Conservation (phyloP, 2,888 invertebrate genomes). For the Drosophila nigricruria region DNA sequence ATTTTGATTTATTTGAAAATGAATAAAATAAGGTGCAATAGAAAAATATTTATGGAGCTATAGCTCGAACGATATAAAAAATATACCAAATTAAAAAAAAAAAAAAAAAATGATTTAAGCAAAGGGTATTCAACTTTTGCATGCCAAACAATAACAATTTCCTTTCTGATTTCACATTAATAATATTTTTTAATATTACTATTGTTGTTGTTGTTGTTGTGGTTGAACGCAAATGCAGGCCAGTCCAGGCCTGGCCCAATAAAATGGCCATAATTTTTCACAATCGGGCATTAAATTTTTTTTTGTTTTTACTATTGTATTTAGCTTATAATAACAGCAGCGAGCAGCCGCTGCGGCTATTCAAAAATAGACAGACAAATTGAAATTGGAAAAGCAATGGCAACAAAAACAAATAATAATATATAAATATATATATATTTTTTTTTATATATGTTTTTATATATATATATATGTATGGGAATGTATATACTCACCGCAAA, state of each 20-base stretch:
- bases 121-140: not conserved
- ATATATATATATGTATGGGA: not conserved
- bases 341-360: constrained; percentile 11
- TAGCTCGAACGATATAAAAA: no score
- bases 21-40: no score
- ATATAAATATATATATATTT: constrained; percentile 1
- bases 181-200: constrained; percentile 12
- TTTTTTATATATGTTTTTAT: not conserved
- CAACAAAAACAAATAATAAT: constrained; percentile 34
- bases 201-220: constrained; percentile 1
- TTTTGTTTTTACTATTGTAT: constrained; percentile 30
- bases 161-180: not conserved
- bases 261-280: constrained; percentile 44
- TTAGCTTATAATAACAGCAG: constrained; percentile 33
- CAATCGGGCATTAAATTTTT: constrained; percentile 36
- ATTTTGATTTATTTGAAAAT: no score
- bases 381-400: constrained; percentile 24
- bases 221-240: constrained; percentile 9
- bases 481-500: constrained; percentile 46
- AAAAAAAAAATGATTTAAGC: not conserved
- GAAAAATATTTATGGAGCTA: no score
- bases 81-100: no score
- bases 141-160: not conserved
- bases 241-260: constrained; percentile 7
- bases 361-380: constrained; percentile 33